Conservation (phyloP, 2,888 invertebrate species). For the Apamea anceps region DNA sequence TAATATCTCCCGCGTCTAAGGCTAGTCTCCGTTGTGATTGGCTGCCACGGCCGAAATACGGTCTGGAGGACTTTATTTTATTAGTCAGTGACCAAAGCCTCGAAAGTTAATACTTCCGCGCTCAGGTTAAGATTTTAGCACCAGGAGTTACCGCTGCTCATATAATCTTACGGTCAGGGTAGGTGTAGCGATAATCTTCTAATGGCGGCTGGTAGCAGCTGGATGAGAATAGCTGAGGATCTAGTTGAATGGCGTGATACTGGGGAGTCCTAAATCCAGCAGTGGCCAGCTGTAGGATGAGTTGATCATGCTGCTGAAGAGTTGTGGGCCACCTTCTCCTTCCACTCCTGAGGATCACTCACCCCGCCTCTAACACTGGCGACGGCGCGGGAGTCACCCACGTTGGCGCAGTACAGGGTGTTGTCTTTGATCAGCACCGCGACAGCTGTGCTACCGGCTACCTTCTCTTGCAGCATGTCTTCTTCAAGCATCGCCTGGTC, state of each 20-base stretch:
- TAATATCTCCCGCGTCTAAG: too few relatives aligned
- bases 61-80: too few relatives aligned
- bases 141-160: neutral
- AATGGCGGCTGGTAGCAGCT: neutral
- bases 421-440: slow-evolving; percentile 95
- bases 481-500: slow-evolving; percentile 98
- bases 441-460: slow-evolving; percentile 98
- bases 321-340: neutral
- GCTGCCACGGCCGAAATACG: too few relatives aligned
- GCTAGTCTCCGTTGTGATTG: too few relatives aligned
- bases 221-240: neutral
- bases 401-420: slow-evolving; percentile 98
- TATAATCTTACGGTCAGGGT: neutral
- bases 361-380: slow-evolving; percentile 95
- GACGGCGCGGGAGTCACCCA: slow-evolving; percentile 98
- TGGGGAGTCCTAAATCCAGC: neutral
- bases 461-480: slow-evolving; percentile 96
- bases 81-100: neutral
- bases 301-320: neutral
- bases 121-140: neutral
- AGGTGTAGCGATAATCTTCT: neutral
- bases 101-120: neutral
- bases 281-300: neutral
- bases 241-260: neutral
- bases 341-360: slow-evolving; percentile 64